Conservation (phyloP, 2,888 invertebrate species). For the Caenorhabditis auriculariae region DNA sequence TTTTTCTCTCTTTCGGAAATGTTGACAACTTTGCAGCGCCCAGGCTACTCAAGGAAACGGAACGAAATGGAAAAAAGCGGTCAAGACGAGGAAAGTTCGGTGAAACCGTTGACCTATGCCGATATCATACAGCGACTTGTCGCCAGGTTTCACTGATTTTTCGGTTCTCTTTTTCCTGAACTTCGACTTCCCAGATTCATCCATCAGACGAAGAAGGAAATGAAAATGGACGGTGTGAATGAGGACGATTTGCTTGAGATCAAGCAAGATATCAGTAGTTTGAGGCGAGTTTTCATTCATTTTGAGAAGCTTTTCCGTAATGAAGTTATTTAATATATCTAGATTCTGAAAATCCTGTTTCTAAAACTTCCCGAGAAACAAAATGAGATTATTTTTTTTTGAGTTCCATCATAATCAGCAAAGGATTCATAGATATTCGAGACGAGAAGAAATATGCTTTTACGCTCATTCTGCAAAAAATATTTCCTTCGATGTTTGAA, state of each 20-base stretch:
- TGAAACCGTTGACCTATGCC: slow-evolving; percentile 58
- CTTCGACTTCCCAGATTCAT: slow-evolving; percentile 30
- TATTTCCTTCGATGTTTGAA: no score
- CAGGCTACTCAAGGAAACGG: slow-evolving; percentile 55
- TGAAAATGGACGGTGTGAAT: slow-evolving; percentile 69
- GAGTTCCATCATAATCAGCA: no score
- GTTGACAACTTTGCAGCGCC: slow-evolving; percentile 52
- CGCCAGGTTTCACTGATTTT: slow-evolving; percentile 63
- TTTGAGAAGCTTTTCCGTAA: background rate
- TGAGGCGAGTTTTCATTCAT: slow-evolving; percentile 63
- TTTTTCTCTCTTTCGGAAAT: no score
- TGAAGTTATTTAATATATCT: background rate
- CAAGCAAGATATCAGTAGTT: slow-evolving; percentile 70
- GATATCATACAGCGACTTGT: slow-evolving; percentile 69
- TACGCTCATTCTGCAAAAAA: no score
- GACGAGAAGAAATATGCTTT: no score
- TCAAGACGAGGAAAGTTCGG: slow-evolving; percentile 34
- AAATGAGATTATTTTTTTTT: no score
- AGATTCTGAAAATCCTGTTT: no score
- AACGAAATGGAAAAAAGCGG: slow-evolving; percentile 36
- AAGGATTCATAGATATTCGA: no score
- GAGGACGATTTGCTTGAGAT: slow-evolving; percentile 70
- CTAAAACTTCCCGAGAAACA: no score
- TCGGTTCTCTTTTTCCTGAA: slow-evolving; percentile 3
- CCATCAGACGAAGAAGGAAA: slow-evolving; percentile 66